These are phyloP conservation scores for Pollenia amentaria DNA, from an alignment of 2,888 invertebrate species.

Conservation along the genomic window DNA sequence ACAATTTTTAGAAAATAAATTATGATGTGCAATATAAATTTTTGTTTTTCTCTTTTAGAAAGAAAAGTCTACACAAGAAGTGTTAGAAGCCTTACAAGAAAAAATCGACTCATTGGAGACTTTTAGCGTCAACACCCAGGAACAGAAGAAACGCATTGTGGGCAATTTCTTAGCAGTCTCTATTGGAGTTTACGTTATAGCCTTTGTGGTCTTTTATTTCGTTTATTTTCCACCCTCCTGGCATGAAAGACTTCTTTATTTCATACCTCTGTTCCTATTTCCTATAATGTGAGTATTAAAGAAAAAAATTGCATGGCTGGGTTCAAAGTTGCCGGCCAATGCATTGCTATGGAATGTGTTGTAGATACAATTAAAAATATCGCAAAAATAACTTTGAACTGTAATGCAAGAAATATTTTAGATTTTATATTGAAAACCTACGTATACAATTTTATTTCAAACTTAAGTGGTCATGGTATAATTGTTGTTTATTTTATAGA, in stretches of 20 bases:
- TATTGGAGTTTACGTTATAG: conserved; percentile 89
- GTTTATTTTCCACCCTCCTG: conserved; percentile 91
- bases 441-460: no score
- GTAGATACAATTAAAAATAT: not conserved
- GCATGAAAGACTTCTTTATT: conserved; percentile 90
- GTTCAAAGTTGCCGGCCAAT: conserved; percentile 33
- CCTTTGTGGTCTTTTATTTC: conserved; percentile 91
- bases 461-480: no score
- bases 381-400: conserved; percentile 11
- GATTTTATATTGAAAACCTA: not conserved
- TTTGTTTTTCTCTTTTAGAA: conserved; percentile 82
- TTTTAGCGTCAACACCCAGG: conserved; percentile 92
- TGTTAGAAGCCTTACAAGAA: conserved; percentile 90
- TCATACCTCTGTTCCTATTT: conserved; percentile 91
- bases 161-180: conserved; percentile 90
- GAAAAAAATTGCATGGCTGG: not conserved
- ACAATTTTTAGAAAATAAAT: not conserved
- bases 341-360: conserved; percentile 1
- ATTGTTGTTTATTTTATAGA: not conserved
- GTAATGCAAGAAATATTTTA: not conserved
- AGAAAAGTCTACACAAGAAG: conserved; percentile 85
- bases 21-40: conserved; percentile 26
- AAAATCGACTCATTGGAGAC: conserved; percentile 93
- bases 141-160: conserved; percentile 92
- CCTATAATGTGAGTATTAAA: conserved; percentile 91